Evolutionary conservation across 2,797 vertebrate species (phyloP), one percentile per base, ranked within the genome.

Genomic region (Gobionotothen gibberifrons): DNA sequence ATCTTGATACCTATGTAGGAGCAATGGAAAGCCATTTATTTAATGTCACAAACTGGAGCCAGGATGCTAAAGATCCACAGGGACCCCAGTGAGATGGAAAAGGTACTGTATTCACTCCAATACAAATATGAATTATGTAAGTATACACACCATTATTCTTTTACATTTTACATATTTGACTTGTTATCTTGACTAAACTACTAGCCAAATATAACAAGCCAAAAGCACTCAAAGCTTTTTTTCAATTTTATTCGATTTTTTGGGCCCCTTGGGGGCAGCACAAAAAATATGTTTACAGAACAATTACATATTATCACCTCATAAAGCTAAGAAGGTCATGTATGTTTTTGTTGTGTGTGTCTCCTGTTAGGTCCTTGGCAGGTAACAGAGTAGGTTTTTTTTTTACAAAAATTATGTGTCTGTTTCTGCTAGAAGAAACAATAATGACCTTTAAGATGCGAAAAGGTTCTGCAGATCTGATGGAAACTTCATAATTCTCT

Each of bases 11-110:
- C 22, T 46, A 9, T 22, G 56, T 52, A 55, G 43, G 26, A 62
- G 21, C 12, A 2, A 53, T 70, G 57, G 26, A n/a, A 36, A 68
- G 69, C 36, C 9, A 47, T 80, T 71, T 68, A 66, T 84, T 67
- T 78, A 54, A 80, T 59, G 60, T 69, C 68, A 75, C 61, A 79
- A 63, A 69, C 69, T 73, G 56, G 53, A 80, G 83, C 67, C 32
- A 48, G 52, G 69, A 70, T 56, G 54, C 64, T 60, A 78, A 61
- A 53, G 65, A 70, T 66, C 44, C 63, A 71, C n/a, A 11, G 16
- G 55, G 21, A 47, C 40, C 29, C 16, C 44, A 43, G 57, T 19
- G 19, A 58, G n/a, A 61, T 52, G 15, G 40, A 59, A 10, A 40
- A 44, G 6, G 15, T n/a, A 26, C 26, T 26, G 26, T 26, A 36